These are phyloP conservation scores for Asbolus verrucosus DNA, from an alignment of 1,140 invertebrate species.

Conservation along the genomic window DNA sequence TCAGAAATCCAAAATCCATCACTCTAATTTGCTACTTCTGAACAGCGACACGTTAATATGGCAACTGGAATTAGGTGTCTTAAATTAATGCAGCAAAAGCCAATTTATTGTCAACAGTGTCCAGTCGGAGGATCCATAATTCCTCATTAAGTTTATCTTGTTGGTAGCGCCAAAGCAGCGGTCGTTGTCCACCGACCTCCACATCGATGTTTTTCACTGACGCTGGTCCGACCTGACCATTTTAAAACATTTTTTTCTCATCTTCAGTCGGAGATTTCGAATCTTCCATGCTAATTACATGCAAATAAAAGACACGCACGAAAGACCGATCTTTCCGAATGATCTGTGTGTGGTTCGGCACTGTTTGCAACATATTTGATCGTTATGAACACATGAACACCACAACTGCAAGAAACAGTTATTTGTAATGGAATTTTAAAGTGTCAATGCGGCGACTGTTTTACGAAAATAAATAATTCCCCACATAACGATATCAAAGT, in stretches of 20 bases:
- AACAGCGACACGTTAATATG: too few species aligned
- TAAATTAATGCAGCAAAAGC: neutral
- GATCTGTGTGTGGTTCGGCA: neutral
- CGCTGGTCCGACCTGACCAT: neutral
- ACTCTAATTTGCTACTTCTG: too few species aligned
- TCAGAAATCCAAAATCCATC: too few species aligned
- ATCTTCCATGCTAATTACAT: slow-evolving; percentile 16
- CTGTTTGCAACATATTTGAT: neutral
- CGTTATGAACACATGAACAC: neutral
- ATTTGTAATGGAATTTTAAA: too few species aligned
- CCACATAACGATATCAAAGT: neutral
- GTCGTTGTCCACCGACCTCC: slow-evolving; percentile 29
- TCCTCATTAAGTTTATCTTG: slow-evolving; percentile 31
- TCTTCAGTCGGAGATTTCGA: neutral
- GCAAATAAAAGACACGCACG: slow-evolving; percentile 16
- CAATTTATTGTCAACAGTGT: slow-evolving; percentile 7
- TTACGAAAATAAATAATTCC: neutral
- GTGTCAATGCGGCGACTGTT: too few species aligned
- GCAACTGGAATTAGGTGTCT: too few species aligned
- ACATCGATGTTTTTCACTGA: slow-evolving; percentile 5
- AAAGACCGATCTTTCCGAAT: neutral
- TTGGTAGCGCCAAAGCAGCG: slow-evolving; percentile 32
- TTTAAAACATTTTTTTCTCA: slow-evolving; percentile 15
- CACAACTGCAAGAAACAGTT: too few species aligned
- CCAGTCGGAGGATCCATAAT: slow-evolving; percentile 19